Percentiles rank a stretch among this genome's conserved stretches.
Conservation (phyloP, 2,113 vertebrate genomes). For the Elaphurus davidianus region DNA sequence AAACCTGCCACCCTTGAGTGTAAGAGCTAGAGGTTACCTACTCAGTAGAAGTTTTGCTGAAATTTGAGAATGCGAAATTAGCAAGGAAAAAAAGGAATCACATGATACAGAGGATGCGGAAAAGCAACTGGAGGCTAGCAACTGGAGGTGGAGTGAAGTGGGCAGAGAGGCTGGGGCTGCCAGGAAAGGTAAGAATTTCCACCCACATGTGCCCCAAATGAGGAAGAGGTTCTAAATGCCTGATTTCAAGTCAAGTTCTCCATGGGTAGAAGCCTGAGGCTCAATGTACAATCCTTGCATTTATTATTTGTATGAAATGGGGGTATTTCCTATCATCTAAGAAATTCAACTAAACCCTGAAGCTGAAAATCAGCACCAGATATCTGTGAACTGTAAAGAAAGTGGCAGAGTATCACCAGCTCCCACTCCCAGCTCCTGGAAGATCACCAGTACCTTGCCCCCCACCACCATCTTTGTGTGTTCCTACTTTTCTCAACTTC, state of each 20-base stretch:
- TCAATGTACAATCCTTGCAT: background rate
- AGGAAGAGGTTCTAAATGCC: background rate
- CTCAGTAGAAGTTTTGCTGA: background rate
- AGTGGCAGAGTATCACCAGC: background rate
- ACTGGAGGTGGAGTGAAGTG: no score
- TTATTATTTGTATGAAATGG: background rate
- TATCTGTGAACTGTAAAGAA: background rate
- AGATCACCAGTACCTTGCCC: background rate
- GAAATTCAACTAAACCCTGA: background rate
- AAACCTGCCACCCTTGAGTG: background rate
- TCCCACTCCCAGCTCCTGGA: background rate
- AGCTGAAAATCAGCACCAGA: background rate
- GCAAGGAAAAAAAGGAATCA: background rate
- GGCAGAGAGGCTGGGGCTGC: background rate
- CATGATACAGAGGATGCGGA: background rate
- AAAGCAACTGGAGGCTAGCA: background rate
- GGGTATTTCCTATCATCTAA: background rate
- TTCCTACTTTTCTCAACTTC: background rate
- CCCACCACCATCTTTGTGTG: background rate
- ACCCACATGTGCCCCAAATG: background rate
- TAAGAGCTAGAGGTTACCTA: background rate
- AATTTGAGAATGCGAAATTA: background rate
- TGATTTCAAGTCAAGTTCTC: background rate
- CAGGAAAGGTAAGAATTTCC: background rate
- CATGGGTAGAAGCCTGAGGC: background rate